Base-by-base conservation (phyloP, 2,888 invertebrate species). In the Fragum whitleyi region DNA sequence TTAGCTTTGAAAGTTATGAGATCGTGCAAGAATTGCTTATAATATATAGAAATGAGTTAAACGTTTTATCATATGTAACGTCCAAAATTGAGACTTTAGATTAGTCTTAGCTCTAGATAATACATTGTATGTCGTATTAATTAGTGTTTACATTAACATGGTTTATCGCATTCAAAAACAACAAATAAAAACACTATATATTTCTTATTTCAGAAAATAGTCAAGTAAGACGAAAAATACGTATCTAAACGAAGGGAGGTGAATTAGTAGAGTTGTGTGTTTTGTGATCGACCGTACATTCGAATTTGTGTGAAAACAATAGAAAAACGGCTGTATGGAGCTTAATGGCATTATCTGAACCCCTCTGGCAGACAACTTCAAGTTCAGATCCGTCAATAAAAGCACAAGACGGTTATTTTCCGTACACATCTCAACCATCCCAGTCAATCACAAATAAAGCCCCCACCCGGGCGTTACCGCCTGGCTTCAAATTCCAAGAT, bases 401-500 rank as follows among this genome's bases (percentile, higher is more conserved):
- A 70, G 57, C 73, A 11, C 21, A 62, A 23, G 80, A 76, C 21
- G 73, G 73, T 29, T 75, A 75, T 42, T 65, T 72, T 51, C 73
- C 71, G 57, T 80, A 76, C 62, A 36, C 39, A 28, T 26, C 32
- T 39, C 32, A 32, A n/a, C 53, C 28, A 42, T 23, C 32, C 19
- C 59, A 47, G 6, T 72, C 23, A 55, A 51, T 47, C 59, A 53
- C 51, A 36, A 73, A 47, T 28, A 82, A 76, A 36, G 78, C 57
- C 79, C 78, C 88, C 79, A 57, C 79, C 84, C 90, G 86, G 87
- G 89, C 85, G 71, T 87, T 88, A 89, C 89, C 87, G 89, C 89
- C 88, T 74, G 88, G 88, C 70, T 82, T 89, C 71, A 87, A 87
- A 68, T 85, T 90, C 79, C 88, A 89, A 77, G 89, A 90, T 61